A percentile compares a stretch with the other conserved stretches of the same genome.
These are phyloP conservation scores for Melanostoma scalare DNA, from an alignment of 2,888 invertebrate species.

Conservation along the genomic window DNA sequence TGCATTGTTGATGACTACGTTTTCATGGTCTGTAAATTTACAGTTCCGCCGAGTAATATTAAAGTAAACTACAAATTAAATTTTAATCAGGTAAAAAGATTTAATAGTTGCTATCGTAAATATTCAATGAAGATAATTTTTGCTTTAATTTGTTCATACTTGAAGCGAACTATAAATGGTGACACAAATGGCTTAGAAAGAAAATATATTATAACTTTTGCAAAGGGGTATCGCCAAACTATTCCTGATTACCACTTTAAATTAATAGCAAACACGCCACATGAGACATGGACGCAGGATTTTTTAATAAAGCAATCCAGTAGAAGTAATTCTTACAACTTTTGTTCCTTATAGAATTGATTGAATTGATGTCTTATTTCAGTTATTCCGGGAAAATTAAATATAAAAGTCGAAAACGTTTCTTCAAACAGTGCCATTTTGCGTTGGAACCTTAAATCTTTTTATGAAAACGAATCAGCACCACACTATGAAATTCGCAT, in stretches of 20 bases:
- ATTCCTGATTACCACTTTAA: background rate
- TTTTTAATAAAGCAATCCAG: background rate
- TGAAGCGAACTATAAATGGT: too few relatives aligned
- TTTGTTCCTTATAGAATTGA: background rate
- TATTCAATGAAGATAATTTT: too few relatives aligned
- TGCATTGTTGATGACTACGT: too few relatives aligned
- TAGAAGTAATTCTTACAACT: background rate
- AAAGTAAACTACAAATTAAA: too few relatives aligned
- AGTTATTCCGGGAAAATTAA: constrained; percentile 78
- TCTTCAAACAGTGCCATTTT: constrained; percentile 77
- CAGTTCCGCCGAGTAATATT: too few relatives aligned
- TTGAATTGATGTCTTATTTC: constrained; percentile 7
- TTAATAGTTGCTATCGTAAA: too few relatives aligned
- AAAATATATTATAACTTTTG: background rate
- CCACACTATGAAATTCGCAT: constrained; percentile 77
- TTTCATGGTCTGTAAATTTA: too few relatives aligned
- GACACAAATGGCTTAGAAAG: too few relatives aligned
- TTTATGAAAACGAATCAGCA: constrained; percentile 72
- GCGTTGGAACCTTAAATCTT: constrained; percentile 77
- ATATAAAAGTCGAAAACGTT: constrained; percentile 74
- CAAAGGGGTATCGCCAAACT: background rate
- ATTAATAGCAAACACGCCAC: background rate
- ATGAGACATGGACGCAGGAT: background rate
- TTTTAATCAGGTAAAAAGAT: too few relatives aligned
- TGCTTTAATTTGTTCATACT: too few relatives aligned